phyloP scores from a whole-genome alignment of 2,797 vertebrate species.

The Petrocephalus schoutedeni region DNA sequence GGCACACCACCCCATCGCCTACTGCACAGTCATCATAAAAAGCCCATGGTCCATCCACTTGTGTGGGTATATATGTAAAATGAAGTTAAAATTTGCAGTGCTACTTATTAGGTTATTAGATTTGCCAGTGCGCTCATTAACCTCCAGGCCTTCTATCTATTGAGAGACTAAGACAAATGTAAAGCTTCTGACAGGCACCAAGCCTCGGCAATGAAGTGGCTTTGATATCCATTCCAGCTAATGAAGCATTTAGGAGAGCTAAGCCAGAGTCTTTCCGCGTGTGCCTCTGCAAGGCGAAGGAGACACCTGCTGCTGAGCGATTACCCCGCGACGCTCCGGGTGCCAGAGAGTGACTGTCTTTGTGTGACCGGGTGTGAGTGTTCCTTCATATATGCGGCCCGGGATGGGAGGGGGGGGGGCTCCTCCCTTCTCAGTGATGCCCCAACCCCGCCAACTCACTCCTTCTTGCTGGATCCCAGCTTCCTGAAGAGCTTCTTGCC shows the following conservation, averaged over 20 bases:
- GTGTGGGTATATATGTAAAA: background rate
- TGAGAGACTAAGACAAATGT: background rate
- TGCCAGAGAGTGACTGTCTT: background rate
- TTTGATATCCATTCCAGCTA: background rate
- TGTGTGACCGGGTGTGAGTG: background rate
- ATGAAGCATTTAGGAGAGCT: background rate
- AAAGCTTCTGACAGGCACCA: background rate
- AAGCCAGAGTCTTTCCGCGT: background rate
- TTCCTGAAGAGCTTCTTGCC: constrained; percentile 83
- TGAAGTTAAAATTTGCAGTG: background rate
- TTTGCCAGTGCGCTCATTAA: background rate
- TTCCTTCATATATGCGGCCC: background rate
- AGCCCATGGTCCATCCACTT: background rate
- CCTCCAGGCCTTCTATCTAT: background rate
- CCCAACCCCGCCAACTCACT: constrained; percentile 46
- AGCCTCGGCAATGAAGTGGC: background rate
- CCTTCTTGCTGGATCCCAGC: constrained; percentile 81
- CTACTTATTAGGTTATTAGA: background rate
- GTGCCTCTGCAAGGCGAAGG: background rate
- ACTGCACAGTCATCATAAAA: background rate
- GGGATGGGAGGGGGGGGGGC: background rate
- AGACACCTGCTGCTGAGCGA: background rate
- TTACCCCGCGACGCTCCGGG: background rate
- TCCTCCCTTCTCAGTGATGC: background rate
- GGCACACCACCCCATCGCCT: background rate